phyloP scores from a whole-genome alignment of 1,140 invertebrate genomes.

The Callitettix versicolor region DNA sequence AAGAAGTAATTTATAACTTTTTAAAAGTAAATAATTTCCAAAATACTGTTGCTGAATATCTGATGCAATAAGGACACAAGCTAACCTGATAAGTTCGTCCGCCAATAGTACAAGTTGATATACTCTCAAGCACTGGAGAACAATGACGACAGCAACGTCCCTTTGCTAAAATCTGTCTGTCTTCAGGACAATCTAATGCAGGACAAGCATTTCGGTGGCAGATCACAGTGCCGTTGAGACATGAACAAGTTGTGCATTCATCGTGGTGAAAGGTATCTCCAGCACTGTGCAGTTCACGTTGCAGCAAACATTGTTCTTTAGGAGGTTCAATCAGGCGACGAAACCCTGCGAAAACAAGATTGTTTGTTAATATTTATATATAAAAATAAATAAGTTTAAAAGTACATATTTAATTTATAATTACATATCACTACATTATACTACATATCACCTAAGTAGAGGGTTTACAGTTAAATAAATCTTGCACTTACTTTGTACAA shows the following conservation, averaged over 20 bases:
- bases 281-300: conserved; percentile 48
- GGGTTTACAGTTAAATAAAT: too few species aligned
- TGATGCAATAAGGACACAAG: too few species aligned
- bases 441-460: too few species aligned
- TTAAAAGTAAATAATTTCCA: too few species aligned
- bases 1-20: too few species aligned
- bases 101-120: conserved; percentile 48
- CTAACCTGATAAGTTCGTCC: conserved; percentile 55
- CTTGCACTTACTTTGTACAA: too few species aligned
- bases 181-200: conserved; percentile 63
- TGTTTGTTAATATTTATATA: too few species aligned
- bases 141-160: conserved; percentile 71
- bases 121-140: conserved; percentile 42
- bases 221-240: conserved; percentile 60
- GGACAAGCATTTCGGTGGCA: conserved; percentile 72
- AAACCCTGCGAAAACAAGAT: too few species aligned
- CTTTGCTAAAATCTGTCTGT: conserved; percentile 48
- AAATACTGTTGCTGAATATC: too few species aligned
- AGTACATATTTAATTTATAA: too few species aligned
- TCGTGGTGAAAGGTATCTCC: conserved; percentile 51
- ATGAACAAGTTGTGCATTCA: conserved; percentile 78
- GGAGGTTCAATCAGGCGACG: conserved; percentile 34
- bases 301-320: conserved; percentile 56
- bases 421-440: too few species aligned
- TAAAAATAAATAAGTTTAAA: too few species aligned